Evolutionary conservation across 2,113 vertebrate species (phyloP).

Genomic region (Psilopsiagon aurifrons): DNA sequence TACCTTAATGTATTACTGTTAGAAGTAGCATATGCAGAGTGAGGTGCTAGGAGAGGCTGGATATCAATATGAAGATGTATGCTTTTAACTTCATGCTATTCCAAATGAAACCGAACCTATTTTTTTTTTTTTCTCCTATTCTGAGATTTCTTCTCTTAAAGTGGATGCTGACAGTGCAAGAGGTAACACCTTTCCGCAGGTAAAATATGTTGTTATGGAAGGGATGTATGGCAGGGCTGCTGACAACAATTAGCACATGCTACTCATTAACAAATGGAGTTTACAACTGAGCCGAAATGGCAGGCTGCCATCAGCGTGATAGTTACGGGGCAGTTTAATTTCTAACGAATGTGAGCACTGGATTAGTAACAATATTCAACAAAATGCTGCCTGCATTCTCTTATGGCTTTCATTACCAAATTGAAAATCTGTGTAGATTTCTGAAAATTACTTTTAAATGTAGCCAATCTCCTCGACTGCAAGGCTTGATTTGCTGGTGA

Average conservation of each 20-base stretch:
- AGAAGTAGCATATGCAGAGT: background rate
- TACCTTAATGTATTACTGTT: slow-evolving; percentile 26
- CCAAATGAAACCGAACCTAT: background rate
- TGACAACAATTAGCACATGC: slow-evolving; percentile 97
- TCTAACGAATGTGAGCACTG: slow-evolving; percentile 81
- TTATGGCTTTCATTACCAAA: slow-evolving; percentile 89
- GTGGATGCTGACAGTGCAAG: slow-evolving; percentile 24
- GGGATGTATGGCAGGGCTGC: slow-evolving; percentile 70
- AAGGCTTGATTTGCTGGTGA: slow-evolving; percentile 88
- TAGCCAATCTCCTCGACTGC: slow-evolving; percentile 91
- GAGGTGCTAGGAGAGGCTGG: background rate
- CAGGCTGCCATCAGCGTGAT: slow-evolving; percentile 84
- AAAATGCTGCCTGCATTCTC: slow-evolving; percentile 82
- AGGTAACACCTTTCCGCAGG: slow-evolving; percentile 76
- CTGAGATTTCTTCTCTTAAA: background rate
- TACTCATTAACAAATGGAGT: slow-evolving; percentile 95
- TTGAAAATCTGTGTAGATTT: slow-evolving; percentile 91
- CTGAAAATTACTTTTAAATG: slow-evolving; percentile 96
- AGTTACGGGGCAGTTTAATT: slow-evolving; percentile 82
- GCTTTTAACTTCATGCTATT: background rate
- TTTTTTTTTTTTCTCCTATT: background rate
- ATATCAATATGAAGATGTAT: background rate
- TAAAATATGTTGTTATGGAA: slow-evolving; percentile 71
- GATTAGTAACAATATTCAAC: slow-evolving; percentile 85
- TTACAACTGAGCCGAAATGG: slow-evolving; percentile 85